A percentile compares a stretch with the other conserved stretches of the same genome.
These are phyloP conservation scores for Xanthorhoe designata DNA, from an alignment of 2,888 invertebrate genomes.

Conservation along the genomic window DNA sequence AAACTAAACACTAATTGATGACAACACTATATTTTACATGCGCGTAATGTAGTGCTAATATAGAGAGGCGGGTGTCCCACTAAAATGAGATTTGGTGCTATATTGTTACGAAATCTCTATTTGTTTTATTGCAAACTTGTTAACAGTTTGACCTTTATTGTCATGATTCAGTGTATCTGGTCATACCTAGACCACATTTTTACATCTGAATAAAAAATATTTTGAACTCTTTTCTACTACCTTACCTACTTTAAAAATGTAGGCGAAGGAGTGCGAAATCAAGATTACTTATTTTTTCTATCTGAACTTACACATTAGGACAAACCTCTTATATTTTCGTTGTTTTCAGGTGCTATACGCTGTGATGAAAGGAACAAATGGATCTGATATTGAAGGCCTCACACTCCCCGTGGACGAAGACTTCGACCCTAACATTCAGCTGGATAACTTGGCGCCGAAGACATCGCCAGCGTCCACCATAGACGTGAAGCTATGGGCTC, in stretches of 20 bases:
- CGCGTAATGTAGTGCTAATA: slow-evolving; percentile 75
- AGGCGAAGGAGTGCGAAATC: too few relatives aligned
- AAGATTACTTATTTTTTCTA: not conserved
- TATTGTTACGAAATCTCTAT: slow-evolving; percentile 52
- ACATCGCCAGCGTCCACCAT: slow-evolving; percentile 72
- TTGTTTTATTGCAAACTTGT: slow-evolving; percentile 52
- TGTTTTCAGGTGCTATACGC: slow-evolving; percentile 84
- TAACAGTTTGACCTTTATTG: slow-evolving; percentile 22
- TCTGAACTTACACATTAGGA: not conserved
- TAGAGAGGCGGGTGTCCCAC: slow-evolving; percentile 59
- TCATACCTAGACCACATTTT: not conserved
- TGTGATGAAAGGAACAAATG: slow-evolving; percentile 84
- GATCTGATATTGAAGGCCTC: slow-evolving; percentile 82
- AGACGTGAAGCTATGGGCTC: slow-evolving; percentile 82
- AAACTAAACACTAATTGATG: slow-evolving; percentile 67
- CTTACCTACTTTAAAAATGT: not conserved
- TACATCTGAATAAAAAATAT: not conserved
- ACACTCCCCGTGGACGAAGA: slow-evolving; percentile 87
- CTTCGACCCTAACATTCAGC: slow-evolving; percentile 89
- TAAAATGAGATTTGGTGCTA: slow-evolving; percentile 55
- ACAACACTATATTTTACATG: slow-evolving; percentile 63
- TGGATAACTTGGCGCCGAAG: slow-evolving; percentile 88
- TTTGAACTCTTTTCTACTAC: too few relatives aligned
- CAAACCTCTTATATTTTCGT: not conserved
- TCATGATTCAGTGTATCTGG: not conserved